These are phyloP conservation scores for Seira sanloemensis DNA, from an alignment of 2,888 invertebrate genomes.

Conservation along the genomic window DNA sequence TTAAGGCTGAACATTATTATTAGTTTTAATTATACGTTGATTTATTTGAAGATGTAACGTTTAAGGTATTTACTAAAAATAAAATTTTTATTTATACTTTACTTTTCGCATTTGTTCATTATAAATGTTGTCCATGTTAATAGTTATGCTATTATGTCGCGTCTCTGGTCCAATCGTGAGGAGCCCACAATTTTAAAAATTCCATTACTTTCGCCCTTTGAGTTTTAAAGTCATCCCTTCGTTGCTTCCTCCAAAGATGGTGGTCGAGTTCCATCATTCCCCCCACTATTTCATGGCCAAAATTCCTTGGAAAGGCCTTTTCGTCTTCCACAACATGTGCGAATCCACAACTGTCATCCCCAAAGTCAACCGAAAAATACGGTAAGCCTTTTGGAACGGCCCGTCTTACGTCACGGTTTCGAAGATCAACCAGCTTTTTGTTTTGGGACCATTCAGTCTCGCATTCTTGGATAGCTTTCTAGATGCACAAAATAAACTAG, in stretches of 20 bases:
- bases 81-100: constrained; percentile 47
- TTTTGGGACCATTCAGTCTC: constrained; percentile 97
- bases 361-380: constrained; percentile 96
- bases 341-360: constrained; percentile 88
- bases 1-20: constrained; percentile 20
- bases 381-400: constrained; percentile 95
- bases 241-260: constrained; percentile 89
- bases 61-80: constrained; percentile 16
- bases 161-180: constrained; percentile 70
- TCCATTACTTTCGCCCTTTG: constrained; percentile 86
- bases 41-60: constrained; percentile 14
- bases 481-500: constrained; percentile 70
- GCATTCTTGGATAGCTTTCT: constrained; percentile 96
- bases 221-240: constrained; percentile 84
- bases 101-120: too few species aligned
- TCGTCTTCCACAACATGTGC: constrained; percentile 98
- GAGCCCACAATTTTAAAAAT: constrained; percentile 82
- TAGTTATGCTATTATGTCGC: too few species aligned
- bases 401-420: constrained; percentile 83
- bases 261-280: constrained; percentile 95
- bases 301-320: constrained; percentile 88
- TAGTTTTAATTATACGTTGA: constrained; percentile 10
- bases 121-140: too few species aligned
- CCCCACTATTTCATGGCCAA: constrained; percentile 96
- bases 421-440: constrained; percentile 89